Evolutionary conservation across 1,140 invertebrate species (phyloP).

Genomic region (Lutraria rhynchaena): DNA sequence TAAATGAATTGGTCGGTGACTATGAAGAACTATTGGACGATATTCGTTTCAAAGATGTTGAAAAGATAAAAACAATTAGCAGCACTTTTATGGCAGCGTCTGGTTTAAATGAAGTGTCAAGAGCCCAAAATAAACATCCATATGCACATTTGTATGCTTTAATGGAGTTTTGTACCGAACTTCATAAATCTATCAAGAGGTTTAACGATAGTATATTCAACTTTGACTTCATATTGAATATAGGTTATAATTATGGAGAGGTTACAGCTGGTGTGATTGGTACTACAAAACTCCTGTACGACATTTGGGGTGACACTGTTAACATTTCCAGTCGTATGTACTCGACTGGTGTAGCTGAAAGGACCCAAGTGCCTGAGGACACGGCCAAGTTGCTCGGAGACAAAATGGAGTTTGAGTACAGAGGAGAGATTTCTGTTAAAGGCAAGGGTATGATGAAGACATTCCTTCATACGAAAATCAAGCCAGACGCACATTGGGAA

Average conservation of each 20-base stretch:
- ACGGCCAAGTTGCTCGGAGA: conserved; percentile 84
- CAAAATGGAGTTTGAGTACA: conserved; percentile 82
- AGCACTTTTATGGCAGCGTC: conserved; percentile 99
- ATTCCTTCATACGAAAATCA: conserved; percentile 85
- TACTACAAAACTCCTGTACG: conserved; percentile 97
- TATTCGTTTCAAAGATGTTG: conserved; percentile 92
- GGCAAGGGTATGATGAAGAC: conserved; percentile 84
- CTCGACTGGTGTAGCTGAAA: conserved; percentile 88
- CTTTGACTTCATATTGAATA: conserved; percentile 93
- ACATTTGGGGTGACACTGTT: conserved; percentile 99
- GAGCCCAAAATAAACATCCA: conserved; percentile 84
- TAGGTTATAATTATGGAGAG: conserved; percentile 89
- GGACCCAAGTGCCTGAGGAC: conserved; percentile 90
- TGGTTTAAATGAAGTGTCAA: conserved; percentile 91
- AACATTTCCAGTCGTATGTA: conserved; percentile 98
- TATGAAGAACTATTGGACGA: conserved; percentile 95
- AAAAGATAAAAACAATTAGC: conserved; percentile 99
- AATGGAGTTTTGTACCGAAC: conserved; percentile 93
- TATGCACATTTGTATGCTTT: conserved; percentile 92
- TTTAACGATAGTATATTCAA: conserved; percentile 95
- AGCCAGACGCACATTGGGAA: conserved; percentile 72
- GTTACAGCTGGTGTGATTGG: conserved; percentile 98
- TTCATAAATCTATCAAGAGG: conserved; percentile 90
- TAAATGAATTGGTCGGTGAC: conserved; percentile 97
- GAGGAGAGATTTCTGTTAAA: conserved; percentile 81